Evolutionary conservation across 2,797 vertebrate species (phyloP).

Genomic region (Spinibarbus caldwelli): DNA sequence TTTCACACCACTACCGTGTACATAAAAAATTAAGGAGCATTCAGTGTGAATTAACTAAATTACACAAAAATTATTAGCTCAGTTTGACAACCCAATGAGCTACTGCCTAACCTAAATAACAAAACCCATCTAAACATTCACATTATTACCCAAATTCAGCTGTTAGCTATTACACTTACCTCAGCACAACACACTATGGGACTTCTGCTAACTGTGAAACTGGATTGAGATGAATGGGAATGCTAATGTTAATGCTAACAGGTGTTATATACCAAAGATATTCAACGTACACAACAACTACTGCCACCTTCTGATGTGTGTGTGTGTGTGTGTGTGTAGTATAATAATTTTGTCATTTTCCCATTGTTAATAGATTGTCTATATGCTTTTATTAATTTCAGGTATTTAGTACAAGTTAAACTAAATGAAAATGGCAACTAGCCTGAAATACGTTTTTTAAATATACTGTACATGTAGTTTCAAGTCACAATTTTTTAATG

Average conservation of each 20-base stretch:
- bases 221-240: neutral
- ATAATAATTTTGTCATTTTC: too few relatives aligned
- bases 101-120: neutral
- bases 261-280: neutral
- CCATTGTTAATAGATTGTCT: too few relatives aligned
- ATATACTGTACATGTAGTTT: too few relatives aligned
- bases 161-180: neutral
- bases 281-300: neutral
- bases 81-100: too few relatives aligned
- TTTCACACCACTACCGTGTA: neutral
- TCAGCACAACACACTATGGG: neutral
- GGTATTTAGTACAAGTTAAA: neutral
- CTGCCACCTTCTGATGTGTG: conserved; percentile 1
- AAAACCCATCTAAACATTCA: neutral
- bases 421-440: neutral
- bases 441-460: neutral
- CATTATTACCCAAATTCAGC: neutral
- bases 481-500: too few relatives aligned
- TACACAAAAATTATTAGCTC: neutral
- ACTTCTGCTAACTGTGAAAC: neutral
- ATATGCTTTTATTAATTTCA: too few relatives aligned
- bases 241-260: neutral
- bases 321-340: too few relatives aligned
- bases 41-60: neutral
- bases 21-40: neutral